These are phyloP conservation scores for Calycopis cecrops DNA, from an alignment of 1,140 invertebrate genomes.

Conservation along the genomic window DNA sequence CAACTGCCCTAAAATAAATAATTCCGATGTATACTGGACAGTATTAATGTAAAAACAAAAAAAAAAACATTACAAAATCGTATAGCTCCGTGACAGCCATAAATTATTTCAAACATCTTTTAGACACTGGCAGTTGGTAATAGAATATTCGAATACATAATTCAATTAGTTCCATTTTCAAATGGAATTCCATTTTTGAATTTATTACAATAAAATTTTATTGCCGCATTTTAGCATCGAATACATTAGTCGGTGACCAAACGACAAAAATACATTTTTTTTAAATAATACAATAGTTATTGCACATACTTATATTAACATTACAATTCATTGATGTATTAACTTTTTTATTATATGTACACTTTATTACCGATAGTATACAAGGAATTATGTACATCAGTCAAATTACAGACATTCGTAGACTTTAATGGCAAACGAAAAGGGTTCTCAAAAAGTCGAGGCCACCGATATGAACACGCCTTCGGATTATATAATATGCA, in stretches of 20 bases:
- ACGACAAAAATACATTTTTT: slow-evolving; percentile 14
- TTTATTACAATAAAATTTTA: neutral
- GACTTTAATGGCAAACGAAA: slow-evolving; percentile 18
- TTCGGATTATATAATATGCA: slow-evolving; percentile 19
- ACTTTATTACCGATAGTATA: slow-evolving; percentile 10
- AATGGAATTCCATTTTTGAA: slow-evolving; percentile 2
- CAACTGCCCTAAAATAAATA: slow-evolving; percentile 20
- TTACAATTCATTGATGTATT: slow-evolving; percentile 23
- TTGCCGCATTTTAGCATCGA: slow-evolving; percentile 1
- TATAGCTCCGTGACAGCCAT: neutral
- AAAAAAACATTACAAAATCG: neutral
- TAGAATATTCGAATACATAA: neutral
- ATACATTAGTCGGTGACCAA: slow-evolving; percentile 26
- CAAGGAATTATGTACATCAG: slow-evolving; percentile 14
- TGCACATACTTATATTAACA: slow-evolving; percentile 27
- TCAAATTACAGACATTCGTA: slow-evolving; percentile 10
- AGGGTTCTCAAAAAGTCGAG: slow-evolving; percentile 15
- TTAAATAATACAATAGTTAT: slow-evolving; percentile 22
- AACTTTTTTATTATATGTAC: slow-evolving; percentile 13
- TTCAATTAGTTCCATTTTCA: neutral
- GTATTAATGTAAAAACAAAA: neutral
- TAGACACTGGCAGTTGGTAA: slow-evolving; percentile 6
- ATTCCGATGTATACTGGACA: slow-evolving; percentile 1
- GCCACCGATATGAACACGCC: slow-evolving; percentile 24
- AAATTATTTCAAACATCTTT: neutral